Conservation (phyloP, 2,797 vertebrate genomes). For the Chaetophractus vellerosus region DNA sequence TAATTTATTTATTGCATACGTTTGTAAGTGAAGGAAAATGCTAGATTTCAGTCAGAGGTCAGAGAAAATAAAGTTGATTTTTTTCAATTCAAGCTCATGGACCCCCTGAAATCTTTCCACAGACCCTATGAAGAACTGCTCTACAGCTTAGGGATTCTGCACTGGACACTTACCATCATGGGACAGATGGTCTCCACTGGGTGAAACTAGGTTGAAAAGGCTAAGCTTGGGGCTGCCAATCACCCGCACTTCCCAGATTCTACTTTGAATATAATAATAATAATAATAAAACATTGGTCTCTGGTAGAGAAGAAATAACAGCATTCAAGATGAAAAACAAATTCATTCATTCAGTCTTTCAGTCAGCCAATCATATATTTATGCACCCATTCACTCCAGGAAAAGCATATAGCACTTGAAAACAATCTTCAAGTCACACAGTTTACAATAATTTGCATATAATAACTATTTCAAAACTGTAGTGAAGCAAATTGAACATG, state of each 20-base stretch:
- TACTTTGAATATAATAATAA: constrained; percentile 38
- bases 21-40: no score
- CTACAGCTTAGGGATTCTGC: neutral
- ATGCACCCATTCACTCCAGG: constrained; percentile 72
- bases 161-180: neutral
- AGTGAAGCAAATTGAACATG: constrained; percentile 79
- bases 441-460: constrained; percentile 81
- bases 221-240: neutral
- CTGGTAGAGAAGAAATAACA: constrained; percentile 49
- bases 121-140: no score
- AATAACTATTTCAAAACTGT: constrained; percentile 82
- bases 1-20: no score
- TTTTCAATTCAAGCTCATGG: no score
- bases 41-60: no score
- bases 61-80: no score
- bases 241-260: neutral
- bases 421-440: constrained; percentile 78
- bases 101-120: no score
- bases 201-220: constrained; percentile 38
- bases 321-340: constrained; percentile 58
- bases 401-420: constrained; percentile 79
- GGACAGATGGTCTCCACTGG: constrained; percentile 9
- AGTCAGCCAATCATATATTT: constrained; percentile 48
- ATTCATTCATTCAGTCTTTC: constrained; percentile 72
- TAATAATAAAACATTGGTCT: constrained; percentile 25